These are phyloP conservation scores for Melanotus villosus DNA, from an alignment of 2,888 invertebrate species.

Conservation along the genomic window DNA sequence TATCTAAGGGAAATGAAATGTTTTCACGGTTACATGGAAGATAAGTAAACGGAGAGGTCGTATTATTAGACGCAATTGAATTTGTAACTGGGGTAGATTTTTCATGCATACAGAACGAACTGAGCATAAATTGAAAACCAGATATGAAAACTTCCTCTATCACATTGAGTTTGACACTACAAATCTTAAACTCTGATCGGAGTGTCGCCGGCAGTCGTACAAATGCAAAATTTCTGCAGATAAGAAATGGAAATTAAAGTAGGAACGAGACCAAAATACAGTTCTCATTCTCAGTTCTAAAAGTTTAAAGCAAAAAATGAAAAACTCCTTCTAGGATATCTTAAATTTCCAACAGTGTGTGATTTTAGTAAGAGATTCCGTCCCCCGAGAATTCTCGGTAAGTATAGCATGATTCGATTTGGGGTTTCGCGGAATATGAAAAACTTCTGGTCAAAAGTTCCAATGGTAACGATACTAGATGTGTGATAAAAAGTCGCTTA, in stretches of 20 bases:
- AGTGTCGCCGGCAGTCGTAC: constrained; percentile 64
- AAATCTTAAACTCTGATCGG: constrained; percentile 64
- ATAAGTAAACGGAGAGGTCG: constrained; percentile 25
- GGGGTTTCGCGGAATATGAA: constrained; percentile 38
- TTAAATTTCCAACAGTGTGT: constrained; percentile 25
- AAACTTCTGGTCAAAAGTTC: constrained; percentile 42
- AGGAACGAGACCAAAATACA: constrained; percentile 30
- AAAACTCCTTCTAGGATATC: constrained; percentile 15
- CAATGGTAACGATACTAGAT: constrained; percentile 57
- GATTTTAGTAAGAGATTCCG: constrained; percentile 29
- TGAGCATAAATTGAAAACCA: constrained; percentile 51
- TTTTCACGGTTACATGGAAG: constrained; percentile 8
- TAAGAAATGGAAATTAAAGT: constrained; percentile 51
- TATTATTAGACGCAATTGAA: constrained; percentile 39
- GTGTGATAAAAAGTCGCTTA: constrained; percentile 61
- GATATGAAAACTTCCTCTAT: constrained; percentile 57
- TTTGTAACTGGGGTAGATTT: constrained; percentile 48
- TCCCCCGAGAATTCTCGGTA: constrained; percentile 26
- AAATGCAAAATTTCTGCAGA: constrained; percentile 62
- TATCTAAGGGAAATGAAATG: constrained; percentile 2
- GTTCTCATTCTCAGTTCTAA: constrained; percentile 10
- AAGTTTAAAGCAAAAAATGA: constrained; percentile 18
- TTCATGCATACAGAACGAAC: constrained; percentile 56
- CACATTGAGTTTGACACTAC: constrained; percentile 47
- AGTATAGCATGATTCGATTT: constrained; percentile 40